Evolutionary conservation across 2,113 vertebrate species (phyloP), one percentile per base, ranked within the genome.

Genomic region (Strigops habroptila): DNA sequence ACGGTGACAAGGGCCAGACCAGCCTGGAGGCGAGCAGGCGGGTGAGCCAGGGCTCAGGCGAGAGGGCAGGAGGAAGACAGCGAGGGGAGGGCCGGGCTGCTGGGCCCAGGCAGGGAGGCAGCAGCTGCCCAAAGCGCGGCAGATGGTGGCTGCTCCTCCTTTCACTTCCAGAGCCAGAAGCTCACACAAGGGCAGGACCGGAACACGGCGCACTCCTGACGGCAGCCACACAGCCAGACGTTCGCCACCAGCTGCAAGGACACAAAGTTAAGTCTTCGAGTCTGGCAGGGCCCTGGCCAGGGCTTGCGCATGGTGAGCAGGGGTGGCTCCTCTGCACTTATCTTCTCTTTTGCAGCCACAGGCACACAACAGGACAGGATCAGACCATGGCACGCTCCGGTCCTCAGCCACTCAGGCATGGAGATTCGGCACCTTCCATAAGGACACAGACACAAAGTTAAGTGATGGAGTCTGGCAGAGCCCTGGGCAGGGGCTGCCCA

Each of bases 371-470:
- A 2, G n/a, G 8, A 22, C 46, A 27, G 10, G 35, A 41, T 37
- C 30, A 39, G 21, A 18, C 15, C 15, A 10, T 14, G 74, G 44
- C 0, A 1, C 5, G 3, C 25, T 35, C 21, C 4, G 0, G 5
- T 23, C 19, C 33, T 60, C 14, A 4, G 11, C 19, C 39, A 9
- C 33, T 5, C 9, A 24, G 16, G 7, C 51, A 24, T 19, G 46
- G 78, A 39, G 12, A 9, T 31, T 31, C 0, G 2, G 7, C 2
- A 8, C 5, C 21, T n/a, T 41, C 46, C 41, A 13, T 6, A 52
- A 43, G 31, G 37, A 21, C 8, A 1, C 5, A 2, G 37, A 52
- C 18, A 14, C 3, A 7, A 35, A 53, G 75, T 37, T 37, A 41
- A 51, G 23, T 28, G 9, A 11, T 25, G 7, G 10, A 10, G 30